A percentile compares a stretch with the other conserved stretches of the same genome.
Conservation (phyloP, 2,113 vertebrate species). For the Grammomys dolichurus region DNA sequence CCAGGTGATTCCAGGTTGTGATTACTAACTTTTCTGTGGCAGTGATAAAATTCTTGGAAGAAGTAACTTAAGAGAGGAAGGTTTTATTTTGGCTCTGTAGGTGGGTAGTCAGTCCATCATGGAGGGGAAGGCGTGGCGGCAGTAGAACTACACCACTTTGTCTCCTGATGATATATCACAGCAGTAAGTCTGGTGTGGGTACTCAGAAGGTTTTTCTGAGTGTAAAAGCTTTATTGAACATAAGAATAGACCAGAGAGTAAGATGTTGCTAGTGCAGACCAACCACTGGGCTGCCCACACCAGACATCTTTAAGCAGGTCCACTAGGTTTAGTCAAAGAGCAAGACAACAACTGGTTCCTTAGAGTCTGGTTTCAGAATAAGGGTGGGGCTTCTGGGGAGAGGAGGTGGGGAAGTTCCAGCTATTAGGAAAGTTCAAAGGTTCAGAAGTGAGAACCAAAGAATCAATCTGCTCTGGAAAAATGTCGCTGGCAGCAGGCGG, state of each 20-base stretch:
- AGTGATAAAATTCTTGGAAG: neutral
- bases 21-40: neutral
- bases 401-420: conserved; percentile 75
- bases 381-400: neutral
- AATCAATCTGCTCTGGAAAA: neutral
- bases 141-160: neutral
- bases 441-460: conserved; percentile 51
- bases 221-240: neutral
- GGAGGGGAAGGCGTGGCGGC: neutral
- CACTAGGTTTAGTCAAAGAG: neutral
- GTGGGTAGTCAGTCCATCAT: too few relatives aligned
- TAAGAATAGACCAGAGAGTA: neutral
- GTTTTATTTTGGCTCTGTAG: neutral
- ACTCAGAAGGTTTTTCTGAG: neutral
- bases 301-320: neutral
- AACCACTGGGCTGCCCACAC: neutral
- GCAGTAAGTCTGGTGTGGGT: neutral
- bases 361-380: conserved; percentile 75
- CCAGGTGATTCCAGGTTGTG: neutral
- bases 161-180: neutral
- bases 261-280: rapidly evolving
- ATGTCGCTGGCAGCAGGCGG: neutral
- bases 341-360: conserved; percentile 1
- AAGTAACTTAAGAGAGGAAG: neutral
- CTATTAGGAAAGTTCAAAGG: conserved; percentile 55